Percentiles rank a stretch among this genome's conserved stretches.
These are phyloP conservation scores for Oryzias dopingdopingensis DNA, from an alignment of 2,797 vertebrate species.

Conservation along the genomic window DNA sequence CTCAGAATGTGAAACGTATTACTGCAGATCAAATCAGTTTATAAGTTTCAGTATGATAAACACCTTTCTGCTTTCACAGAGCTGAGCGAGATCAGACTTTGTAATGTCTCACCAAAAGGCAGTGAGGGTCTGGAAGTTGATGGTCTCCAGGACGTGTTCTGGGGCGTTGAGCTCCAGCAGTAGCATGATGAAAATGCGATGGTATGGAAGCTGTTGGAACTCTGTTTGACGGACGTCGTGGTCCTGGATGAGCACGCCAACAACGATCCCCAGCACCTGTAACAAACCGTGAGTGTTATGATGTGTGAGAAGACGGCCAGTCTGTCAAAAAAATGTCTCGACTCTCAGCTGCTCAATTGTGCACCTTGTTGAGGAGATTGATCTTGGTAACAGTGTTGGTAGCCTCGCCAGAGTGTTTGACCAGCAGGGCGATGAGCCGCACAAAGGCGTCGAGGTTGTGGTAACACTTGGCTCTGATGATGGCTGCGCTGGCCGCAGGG, in stretches of 20 bases:
- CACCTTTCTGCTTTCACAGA: not conserved
- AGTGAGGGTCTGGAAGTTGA: conserved; percentile 99
- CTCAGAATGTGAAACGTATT: conserved; percentile 99
- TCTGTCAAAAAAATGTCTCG: too few relatives aligned
- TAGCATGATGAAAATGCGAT: conserved; percentile 99
- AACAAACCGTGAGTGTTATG: not conserved
- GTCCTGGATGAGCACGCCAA: conserved; percentile 96
- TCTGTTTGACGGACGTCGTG: conserved; percentile 97
- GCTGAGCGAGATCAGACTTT: not conserved
- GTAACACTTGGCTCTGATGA: conserved; percentile 98
- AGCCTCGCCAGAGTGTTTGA: conserved; percentile 98
- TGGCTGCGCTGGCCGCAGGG: conserved; percentile 95
- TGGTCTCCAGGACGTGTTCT: conserved; percentile 97
- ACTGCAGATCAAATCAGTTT: conserved; percentile 63
- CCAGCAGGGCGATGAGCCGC: conserved; percentile 92
- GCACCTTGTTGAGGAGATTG: conserved; percentile 97
- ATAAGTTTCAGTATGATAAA: not conserved
- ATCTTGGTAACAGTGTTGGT: conserved; percentile 99
- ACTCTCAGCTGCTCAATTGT: not conserved
- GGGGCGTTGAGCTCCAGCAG: conserved; percentile 97
- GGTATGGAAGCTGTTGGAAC: conserved; percentile 97
- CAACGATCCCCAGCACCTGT: conserved; percentile 96
- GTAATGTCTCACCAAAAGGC: conserved; percentile 89
- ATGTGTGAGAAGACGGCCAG: too few relatives aligned
- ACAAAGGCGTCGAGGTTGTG: conserved; percentile 98